Evolutionary conservation across 2,888 invertebrate species (phyloP).

Genomic region (Leptogaster cylindrica): DNA sequence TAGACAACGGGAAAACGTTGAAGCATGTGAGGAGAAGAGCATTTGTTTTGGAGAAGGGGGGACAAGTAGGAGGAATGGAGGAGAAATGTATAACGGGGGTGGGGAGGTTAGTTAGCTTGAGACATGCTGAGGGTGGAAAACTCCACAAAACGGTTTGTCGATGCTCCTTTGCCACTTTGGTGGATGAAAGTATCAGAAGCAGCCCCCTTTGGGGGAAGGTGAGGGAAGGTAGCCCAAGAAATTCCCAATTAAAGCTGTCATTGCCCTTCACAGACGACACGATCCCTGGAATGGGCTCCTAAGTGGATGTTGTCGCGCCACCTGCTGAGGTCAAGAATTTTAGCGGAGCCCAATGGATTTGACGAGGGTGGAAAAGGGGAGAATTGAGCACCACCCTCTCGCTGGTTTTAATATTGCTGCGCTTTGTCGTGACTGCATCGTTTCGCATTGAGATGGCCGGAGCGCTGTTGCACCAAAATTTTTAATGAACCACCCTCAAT

Average conservation of each 20-base stretch:
- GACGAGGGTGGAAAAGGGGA: background rate
- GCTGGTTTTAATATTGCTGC: no score
- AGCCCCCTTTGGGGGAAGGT: no score
- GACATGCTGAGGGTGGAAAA: no score
- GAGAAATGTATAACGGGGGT: no score
- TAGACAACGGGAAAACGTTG: slow-evolving; percentile 15
- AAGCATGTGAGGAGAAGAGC: background rate
- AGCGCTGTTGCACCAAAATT: no score
- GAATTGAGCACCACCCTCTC: no score
- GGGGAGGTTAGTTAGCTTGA: no score
- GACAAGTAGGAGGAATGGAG: background rate
- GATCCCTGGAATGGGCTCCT: background rate
- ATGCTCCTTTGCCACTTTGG: background rate
- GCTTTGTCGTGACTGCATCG: no score
- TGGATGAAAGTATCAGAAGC: background rate
- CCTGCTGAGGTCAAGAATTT: slow-evolving; percentile 30
- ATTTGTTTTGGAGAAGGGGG: background rate
- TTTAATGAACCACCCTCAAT: no score
- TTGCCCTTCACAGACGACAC: slow-evolving; percentile 22
- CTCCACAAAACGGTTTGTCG: no score
- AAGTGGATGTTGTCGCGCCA: slow-evolving; percentile 28
- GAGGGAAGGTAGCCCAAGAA: background rate
- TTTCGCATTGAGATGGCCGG: no score
- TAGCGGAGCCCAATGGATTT: background rate
- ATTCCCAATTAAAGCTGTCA: background rate